Conservation (phyloP, 2,888 invertebrate species). For the Saturnia pavonia region DNA sequence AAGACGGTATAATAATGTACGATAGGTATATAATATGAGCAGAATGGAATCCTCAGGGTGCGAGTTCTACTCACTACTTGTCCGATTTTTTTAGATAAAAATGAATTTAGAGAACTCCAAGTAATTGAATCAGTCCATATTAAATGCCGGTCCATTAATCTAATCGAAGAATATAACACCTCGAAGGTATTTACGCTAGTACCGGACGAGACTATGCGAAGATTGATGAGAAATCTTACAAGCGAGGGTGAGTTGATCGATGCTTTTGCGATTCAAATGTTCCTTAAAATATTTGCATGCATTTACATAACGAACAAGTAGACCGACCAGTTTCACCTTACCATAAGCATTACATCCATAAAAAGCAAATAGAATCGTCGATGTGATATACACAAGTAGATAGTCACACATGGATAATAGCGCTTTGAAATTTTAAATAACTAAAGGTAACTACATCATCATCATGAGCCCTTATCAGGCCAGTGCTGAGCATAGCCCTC, state of each 20-base stretch:
- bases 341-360: not conserved
- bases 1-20: too few species aligned
- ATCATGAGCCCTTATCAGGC: too few species aligned
- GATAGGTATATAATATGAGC: too few species aligned
- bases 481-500: too few species aligned
- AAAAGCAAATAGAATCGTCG: not conserved
- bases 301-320: slow-evolving; percentile 10
- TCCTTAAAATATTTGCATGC: slow-evolving; percentile 5
- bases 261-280: slow-evolving; percentile 16
- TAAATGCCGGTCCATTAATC: slow-evolving; percentile 12
- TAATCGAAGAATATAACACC: slow-evolving; percentile 7
- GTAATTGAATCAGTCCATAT: not conserved
- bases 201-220: slow-evolving; percentile 8
- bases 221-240: slow-evolving; percentile 15
- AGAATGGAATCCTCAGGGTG: too few species aligned
- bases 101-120: not conserved
- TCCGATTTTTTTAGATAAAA: not conserved
- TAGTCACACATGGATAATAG: not conserved
- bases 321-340: not conserved
- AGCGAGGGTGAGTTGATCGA: slow-evolving; percentile 14
- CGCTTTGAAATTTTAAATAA: not conserved
- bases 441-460: too few species aligned
- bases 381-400: not conserved
- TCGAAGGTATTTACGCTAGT: not conserved
- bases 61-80: too few species aligned